Conservation (phyloP, 2,888 invertebrate genomes). For the Drosophila nigricruria region DNA sequence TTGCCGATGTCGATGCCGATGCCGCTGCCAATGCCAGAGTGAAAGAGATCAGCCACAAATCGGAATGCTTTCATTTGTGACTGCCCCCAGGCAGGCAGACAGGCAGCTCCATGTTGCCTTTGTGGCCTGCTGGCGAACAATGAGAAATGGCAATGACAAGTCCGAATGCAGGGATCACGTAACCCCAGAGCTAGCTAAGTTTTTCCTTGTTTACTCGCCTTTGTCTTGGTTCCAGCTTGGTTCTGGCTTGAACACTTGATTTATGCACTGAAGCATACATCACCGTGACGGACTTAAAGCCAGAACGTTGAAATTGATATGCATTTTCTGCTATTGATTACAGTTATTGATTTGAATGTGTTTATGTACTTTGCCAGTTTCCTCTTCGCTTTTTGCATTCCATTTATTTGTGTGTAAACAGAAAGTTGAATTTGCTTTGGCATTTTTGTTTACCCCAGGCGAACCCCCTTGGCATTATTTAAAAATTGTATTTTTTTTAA, state of each 20-base stretch:
- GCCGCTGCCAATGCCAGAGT: constrained; percentile 7
- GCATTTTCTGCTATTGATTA: constrained; percentile 50
- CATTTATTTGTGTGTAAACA: constrained; percentile 44
- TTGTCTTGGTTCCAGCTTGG: constrained; percentile 3
- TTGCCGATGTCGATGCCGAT: neutral
- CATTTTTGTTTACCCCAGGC: constrained; percentile 46
- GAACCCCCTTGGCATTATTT: constrained; percentile 47
- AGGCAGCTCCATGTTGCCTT: neutral
- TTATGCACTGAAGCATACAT: constrained; percentile 41
- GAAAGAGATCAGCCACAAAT: constrained; percentile 35
- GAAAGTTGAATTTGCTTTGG: constrained; percentile 43
- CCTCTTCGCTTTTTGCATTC: constrained; percentile 26
- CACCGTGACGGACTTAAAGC: constrained; percentile 9
- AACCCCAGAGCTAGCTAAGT: constrained; percentile 15
- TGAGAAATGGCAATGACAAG: constrained; percentile 46
- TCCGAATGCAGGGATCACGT: constrained; percentile 43
- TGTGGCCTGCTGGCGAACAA: constrained; percentile 34
- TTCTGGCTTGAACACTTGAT: constrained; percentile 46
- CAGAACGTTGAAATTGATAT: constrained; percentile 35
- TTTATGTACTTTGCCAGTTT: constrained; percentile 14
- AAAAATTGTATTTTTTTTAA: constrained; percentile 62
- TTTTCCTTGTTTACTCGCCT: neutral
- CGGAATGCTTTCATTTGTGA: constrained; percentile 25
- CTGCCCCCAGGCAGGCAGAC: constrained; percentile 3
- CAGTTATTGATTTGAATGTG: constrained; percentile 49